Conservation (phyloP, 1,140 invertebrate genomes). For the Brachionus rotundiformis region DNA sequence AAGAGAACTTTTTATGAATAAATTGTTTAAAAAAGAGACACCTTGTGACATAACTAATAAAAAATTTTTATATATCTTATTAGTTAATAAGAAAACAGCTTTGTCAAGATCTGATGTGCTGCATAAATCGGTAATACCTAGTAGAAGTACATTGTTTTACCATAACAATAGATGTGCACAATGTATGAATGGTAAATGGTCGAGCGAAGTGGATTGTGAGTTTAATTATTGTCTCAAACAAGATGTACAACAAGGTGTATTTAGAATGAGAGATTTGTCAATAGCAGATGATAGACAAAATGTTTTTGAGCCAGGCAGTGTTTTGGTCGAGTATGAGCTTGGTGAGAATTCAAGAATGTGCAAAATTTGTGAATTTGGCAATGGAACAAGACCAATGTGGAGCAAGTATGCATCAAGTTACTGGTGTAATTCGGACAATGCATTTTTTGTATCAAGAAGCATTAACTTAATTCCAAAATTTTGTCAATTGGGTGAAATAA, state of each 20-base stretch:
- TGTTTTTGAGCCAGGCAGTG: constrained; percentile 24
- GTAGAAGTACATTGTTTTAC: not conserved
- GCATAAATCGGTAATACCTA: not conserved
- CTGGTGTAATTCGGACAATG: not conserved
- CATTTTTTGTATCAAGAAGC: not conserved
- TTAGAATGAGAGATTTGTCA: not conserved
- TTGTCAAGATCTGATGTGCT: not conserved
- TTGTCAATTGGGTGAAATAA: not conserved
- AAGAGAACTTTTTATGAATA: not conserved
- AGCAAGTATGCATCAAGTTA: constrained; percentile 1
- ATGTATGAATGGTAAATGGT: constrained; percentile 2
- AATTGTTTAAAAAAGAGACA: constrained; percentile 17
- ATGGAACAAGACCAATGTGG: not conserved
- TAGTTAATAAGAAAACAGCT: constrained; percentile 21
- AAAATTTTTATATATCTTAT: not conserved
- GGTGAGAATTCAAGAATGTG: constrained; percentile 14
- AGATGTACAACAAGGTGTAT: not conserved
- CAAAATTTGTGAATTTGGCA: constrained; percentile 1
- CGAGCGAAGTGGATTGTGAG: not conserved
- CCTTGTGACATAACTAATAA: constrained; percentile 20
- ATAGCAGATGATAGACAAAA: not conserved
- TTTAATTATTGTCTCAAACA: constrained; percentile 24
- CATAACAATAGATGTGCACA: not conserved
- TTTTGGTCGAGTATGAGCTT: not conserved
- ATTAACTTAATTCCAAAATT: constrained; percentile 6